Conservation (phyloP, 2,797 vertebrate species). For the Erithacus rubecula region DNA sequence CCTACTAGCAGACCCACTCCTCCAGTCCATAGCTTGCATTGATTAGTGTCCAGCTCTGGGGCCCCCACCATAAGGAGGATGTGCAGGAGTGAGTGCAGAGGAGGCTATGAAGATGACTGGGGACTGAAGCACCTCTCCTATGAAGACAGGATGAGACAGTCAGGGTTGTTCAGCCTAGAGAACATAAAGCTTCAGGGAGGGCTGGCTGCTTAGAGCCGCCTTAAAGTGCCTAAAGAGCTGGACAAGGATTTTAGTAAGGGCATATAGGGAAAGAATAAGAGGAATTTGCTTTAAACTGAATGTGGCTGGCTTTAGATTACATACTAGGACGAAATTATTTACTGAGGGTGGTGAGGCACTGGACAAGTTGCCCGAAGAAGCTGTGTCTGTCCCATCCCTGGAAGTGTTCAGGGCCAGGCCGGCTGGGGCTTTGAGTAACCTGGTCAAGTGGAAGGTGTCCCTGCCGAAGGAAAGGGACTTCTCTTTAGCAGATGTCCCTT, state of each 20-base stretch:
- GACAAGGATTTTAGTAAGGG: background rate
- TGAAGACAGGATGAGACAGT: background rate
- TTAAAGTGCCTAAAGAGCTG: background rate
- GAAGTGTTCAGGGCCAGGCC: background rate
- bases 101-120: background rate
- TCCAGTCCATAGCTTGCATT: rapidly evolving
- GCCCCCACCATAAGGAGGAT: too few species aligned
- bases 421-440: background rate
- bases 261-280: background rate
- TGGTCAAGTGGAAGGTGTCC: background rate
- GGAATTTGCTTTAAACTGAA: background rate
- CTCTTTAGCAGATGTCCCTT: background rate
- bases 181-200: background rate
- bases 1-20: background rate
- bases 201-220: background rate
- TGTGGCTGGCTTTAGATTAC: background rate
- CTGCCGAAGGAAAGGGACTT: background rate
- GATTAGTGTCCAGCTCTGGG: background rate
- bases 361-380: background rate
- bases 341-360: background rate
- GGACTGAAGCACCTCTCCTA: background rate
- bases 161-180: background rate
- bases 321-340: background rate
- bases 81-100: background rate
- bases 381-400: background rate